Conservation (phyloP, 2,113 vertebrate genomes). For the Bungarus multicinctus region DNA sequence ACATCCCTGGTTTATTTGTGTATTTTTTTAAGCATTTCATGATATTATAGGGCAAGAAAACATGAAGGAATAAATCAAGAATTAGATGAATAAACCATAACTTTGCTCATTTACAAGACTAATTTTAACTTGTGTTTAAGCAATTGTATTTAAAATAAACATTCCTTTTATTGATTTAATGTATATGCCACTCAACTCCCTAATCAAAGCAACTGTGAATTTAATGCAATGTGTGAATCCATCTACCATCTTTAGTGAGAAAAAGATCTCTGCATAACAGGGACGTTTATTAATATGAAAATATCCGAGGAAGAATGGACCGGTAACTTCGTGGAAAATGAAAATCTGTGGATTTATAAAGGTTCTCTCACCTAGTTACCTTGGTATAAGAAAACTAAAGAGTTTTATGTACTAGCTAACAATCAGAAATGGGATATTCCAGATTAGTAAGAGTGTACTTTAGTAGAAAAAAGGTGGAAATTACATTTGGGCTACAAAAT, state of each 20-base stretch:
- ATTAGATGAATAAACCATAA: not conserved
- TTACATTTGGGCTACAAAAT: not conserved
- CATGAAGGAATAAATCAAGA: not conserved
- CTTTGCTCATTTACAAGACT: not conserved
- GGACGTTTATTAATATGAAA: not conserved
- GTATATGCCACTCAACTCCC: not conserved
- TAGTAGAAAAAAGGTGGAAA: not conserved
- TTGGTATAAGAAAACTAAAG: not conserved
- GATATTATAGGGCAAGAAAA: not conserved
- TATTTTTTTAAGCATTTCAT: not conserved
- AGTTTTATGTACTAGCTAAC: not conserved
- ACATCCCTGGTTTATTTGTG: not conserved
- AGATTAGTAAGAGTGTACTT: not conserved
- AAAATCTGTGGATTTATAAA: not conserved
- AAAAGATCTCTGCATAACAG: not conserved
- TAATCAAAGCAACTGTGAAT: not conserved
- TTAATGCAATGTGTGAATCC: not conserved
- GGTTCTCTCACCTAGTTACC: not conserved
- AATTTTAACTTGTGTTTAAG: not conserved
- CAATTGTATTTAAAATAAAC: not conserved
- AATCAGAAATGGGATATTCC: not conserved
- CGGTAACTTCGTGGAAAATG: not conserved
- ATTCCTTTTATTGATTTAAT: not conserved
- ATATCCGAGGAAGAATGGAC: not conserved
- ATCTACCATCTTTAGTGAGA: not conserved